Base-by-base conservation (phyloP, 2,113 vertebrate genomes). In the Hipposideros armiger region DNA sequence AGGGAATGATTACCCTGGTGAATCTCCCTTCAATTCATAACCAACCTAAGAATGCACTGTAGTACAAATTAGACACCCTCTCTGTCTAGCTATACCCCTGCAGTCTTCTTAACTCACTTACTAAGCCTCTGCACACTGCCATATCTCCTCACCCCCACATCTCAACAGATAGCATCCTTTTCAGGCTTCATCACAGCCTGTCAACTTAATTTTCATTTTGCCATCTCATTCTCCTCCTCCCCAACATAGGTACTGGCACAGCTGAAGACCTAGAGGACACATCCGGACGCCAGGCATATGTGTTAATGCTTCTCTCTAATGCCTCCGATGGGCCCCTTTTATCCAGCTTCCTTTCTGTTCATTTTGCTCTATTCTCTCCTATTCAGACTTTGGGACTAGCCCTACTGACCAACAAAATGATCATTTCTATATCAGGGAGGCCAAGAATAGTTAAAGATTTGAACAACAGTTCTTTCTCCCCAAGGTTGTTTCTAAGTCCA, bases 141-240 rank as follows among this genome's bases (percentile, higher is more conserved):
- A n/a, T 62, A 10, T 7, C 30, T 42, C 42, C 2, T 91, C 8
- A 19, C 11, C 3, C 3, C 45, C 11, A 1, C 13, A 52, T 19
- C 4, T n/a, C 7, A 91, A 32, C 2, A 54, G 28, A n/a, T 24
- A 64, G 15, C 45, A n/a, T 82, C 11, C n/a, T 62, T n/a, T 42
- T 28, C 45, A 62, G 56, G 17, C 1, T 9, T 87, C 9, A 15
- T 13, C 10, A 36, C 4, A 87, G 60, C 9, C 32, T 30, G 42
- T 56, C 47, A 86, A 73, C 58, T 67, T 56, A 70, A 40, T 82
- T 91, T 83, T 91, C 30, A 83, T 4, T 47, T 77, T 56, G 52
- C 20, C 6, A 32, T 8, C 10, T 4, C 7, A 50, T 80, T 86
- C 40, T 50, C 7, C 24, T 62, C 22, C 28, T 73, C 36, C 8